Conservation (phyloP, 2,888 invertebrate genomes). For the Ochlodes sylvanus region DNA sequence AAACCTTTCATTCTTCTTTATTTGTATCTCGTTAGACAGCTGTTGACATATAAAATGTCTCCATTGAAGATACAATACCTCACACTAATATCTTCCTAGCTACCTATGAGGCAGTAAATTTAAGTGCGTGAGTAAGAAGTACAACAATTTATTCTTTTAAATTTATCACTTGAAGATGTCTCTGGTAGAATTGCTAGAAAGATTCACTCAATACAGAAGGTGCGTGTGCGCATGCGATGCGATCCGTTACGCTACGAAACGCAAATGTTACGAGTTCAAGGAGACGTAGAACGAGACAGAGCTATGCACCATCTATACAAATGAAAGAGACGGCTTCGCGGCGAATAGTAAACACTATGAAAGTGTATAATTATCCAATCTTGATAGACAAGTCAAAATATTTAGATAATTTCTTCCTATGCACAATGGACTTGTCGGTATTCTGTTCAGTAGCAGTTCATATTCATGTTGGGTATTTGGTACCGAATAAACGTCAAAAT, state of each 20-base stretch:
- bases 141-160: no score
- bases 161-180: conserved; percentile 10
- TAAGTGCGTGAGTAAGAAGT: no score
- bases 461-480: neutral
- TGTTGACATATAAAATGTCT: no score
- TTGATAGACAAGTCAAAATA: conserved; percentile 39
- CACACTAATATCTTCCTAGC: no score
- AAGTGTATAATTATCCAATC: conserved; percentile 40
- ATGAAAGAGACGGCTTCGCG: conserved; percentile 13
- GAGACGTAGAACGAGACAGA: conserved; percentile 20
- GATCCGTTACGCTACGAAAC: conserved; percentile 37
- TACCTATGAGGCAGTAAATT: no score
- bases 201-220: conserved; percentile 20
- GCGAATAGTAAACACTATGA: conserved; percentile 41
- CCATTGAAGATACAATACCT: no score
- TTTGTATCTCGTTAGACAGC: no score
- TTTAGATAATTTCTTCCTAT: conserved; percentile 40
- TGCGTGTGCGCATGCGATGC: conserved; percentile 28
- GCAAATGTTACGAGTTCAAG: conserved; percentile 37
- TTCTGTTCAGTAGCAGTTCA: neutral
- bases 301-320: neutral
- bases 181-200: conserved; percentile 20
- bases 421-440: conserved; percentile 23
- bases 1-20: no score
- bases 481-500: conserved; percentile 1